Conservation (phyloP, 2,113 vertebrate species). For the Centropristis striata region DNA sequence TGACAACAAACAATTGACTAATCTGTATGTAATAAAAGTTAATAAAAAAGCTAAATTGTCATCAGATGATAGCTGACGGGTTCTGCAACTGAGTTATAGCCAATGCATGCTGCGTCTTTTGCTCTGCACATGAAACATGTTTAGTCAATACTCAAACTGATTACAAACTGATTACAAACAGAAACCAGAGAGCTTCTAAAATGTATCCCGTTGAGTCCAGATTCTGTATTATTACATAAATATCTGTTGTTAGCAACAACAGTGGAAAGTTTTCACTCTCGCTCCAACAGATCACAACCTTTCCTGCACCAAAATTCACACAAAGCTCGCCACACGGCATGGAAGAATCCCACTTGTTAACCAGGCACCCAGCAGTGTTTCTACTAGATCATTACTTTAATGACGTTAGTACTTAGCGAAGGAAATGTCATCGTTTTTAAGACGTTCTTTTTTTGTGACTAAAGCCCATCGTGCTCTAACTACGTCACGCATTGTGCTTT, state of each 20-base stretch:
- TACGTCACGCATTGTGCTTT: conserved; percentile 4
- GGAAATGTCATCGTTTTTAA: conserved; percentile 42
- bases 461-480: neutral
- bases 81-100: too few relatives aligned
- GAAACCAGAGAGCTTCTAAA: too few relatives aligned
- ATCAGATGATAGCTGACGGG: too few relatives aligned
- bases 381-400: conserved; percentile 35
- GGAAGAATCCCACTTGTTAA: conserved; percentile 17
- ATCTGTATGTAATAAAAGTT: too few relatives aligned
- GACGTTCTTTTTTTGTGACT: conserved; percentile 40
- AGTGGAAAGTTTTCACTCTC: neutral
- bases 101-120: too few relatives aligned
- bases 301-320: neutral
- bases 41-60: too few relatives aligned
- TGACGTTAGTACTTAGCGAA: conserved; percentile 18
- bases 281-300: neutral
- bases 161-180: neutral
- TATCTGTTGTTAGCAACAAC: too few relatives aligned
- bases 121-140: too few relatives aligned
- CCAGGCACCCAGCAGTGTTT: conserved; percentile 22
- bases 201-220: too few relatives aligned
- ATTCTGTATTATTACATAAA: too few relatives aligned
- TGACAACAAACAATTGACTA: too few relatives aligned
- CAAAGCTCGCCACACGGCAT: neutral
- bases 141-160: too few relatives aligned